Conservation (phyloP, 2,797 vertebrate species). For the Hybognathus amarus region DNA sequence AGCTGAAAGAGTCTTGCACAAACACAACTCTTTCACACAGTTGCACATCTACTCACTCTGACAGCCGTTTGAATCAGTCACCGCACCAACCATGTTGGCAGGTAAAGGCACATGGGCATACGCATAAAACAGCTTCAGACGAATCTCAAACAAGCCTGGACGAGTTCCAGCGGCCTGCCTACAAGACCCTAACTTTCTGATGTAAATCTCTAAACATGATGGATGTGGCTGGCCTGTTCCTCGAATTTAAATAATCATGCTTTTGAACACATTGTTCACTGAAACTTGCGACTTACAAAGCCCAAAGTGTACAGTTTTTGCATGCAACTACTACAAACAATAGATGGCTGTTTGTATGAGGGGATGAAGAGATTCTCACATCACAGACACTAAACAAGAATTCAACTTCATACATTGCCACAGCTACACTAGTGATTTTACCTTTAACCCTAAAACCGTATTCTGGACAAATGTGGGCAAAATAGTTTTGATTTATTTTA, state of each 20-base stretch:
- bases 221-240: neutral
- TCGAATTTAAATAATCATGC: neutral
- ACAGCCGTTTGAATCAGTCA: conserved; percentile 45
- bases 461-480: too few relatives aligned
- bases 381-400: neutral
- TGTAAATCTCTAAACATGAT: neutral
- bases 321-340: neutral
- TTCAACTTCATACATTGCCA: neutral
- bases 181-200: neutral
- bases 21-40: conserved; percentile 55
- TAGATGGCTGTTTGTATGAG: neutral
- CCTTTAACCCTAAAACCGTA: too few relatives aligned
- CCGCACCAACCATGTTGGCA: conserved; percentile 27
- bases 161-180: neutral
- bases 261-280: neutral
- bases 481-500: too few relatives aligned
- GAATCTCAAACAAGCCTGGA: neutral
- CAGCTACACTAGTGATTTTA: neutral
- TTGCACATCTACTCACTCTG: conserved; percentile 21
- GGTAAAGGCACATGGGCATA: conserved; percentile 28
- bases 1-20: conserved; percentile 60
- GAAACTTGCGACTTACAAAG: neutral
- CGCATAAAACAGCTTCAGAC: conserved; percentile 27
- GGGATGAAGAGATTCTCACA: neutral
- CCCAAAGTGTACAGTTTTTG: neutral